Base-by-base conservation (phyloP, 2,888 invertebrate genomes). In the Psococerastis gibbosa region DNA sequence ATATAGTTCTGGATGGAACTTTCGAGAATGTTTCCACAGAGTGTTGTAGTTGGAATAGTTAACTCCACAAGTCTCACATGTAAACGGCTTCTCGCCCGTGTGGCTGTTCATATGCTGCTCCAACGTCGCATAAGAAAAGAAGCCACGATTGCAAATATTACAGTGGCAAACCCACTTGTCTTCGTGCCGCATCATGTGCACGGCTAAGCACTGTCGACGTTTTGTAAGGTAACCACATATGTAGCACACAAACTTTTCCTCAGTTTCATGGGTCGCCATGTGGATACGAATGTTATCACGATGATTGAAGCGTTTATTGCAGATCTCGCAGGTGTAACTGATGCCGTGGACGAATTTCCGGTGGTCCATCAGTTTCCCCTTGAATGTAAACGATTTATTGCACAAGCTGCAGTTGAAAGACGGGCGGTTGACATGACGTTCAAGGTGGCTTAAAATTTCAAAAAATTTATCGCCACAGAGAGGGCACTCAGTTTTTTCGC, bases 381-480 rank as follows among this genome's bases (percentile, higher is more conserved):
- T 33, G 31, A 45, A 47, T 3, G 47, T 43, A 38, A 44, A 48
- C 3, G 48, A 42, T n/a, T 45, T 9, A 3, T 46, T 46, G 35
- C 48, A 48, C 17, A 42, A 41, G 4, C 33, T 32, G 17, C 48
- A 48, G 15, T 43, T 48, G 47, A n/a, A 47, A 27, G 32, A 43
- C 46, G 9, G 44, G 35, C 33, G 45, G 45, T 4, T 46, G 44
- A 23, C 49, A 49, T 16, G 46, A 45, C 42, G 46, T 43, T 18
- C 49, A 47, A 8, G 47, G 34, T 32, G 48, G 46, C 13, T 45
- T 44, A 34, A 48, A 48, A 17, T 48, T 46, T 22, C 47, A 44
- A 5, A 45, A 45, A 27, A 48, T 46, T 13, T 48, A 45, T 44
- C 48, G 3, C 38, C 38, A 20, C 38, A 38, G 15, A 38, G 11